Percentiles rank a stretch among this genome's conserved stretches.
Conservation (phyloP, 2,797 vertebrate species). For the Crocidura indochinensis region DNA sequence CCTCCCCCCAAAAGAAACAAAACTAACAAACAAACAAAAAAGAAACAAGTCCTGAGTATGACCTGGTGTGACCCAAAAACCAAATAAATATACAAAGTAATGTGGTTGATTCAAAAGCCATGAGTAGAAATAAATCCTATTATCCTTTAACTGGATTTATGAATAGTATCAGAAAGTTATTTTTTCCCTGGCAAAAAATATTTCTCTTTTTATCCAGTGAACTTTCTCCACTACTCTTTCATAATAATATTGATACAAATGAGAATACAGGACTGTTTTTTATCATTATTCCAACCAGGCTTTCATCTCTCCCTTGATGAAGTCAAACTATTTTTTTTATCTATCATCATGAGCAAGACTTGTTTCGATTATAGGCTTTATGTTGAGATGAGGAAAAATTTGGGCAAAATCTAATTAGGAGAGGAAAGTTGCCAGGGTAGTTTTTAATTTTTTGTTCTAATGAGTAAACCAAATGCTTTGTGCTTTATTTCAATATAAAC, state of each 20-base stretch:
- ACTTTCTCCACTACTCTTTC: conserved; percentile 28
- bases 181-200: conserved; percentile 49
- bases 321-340: background rate
- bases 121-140: conserved; percentile 73
- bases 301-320: conserved; percentile 41
- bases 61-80: no score
- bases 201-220: conserved; percentile 62
- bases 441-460: background rate
- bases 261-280: conserved; percentile 45
- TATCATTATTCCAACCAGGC: background rate
- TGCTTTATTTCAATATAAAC: background rate
- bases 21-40: no score
- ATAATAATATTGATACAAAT: conserved; percentile 29
- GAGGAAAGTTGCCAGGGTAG: background rate
- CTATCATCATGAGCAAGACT: background rate
- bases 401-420: background rate
- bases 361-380: conserved; percentile 29
- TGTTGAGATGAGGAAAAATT: background rate
- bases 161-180: conserved; percentile 63
- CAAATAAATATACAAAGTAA: conserved; percentile 23
- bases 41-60: no score
- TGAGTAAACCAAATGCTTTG: background rate
- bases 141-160: conserved; percentile 76
- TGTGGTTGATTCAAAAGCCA: conserved; percentile 57
- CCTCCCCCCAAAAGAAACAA: no score